Base-by-base conservation (phyloP, 2,888 invertebrate species). In the Euplexia lucipara region DNA sequence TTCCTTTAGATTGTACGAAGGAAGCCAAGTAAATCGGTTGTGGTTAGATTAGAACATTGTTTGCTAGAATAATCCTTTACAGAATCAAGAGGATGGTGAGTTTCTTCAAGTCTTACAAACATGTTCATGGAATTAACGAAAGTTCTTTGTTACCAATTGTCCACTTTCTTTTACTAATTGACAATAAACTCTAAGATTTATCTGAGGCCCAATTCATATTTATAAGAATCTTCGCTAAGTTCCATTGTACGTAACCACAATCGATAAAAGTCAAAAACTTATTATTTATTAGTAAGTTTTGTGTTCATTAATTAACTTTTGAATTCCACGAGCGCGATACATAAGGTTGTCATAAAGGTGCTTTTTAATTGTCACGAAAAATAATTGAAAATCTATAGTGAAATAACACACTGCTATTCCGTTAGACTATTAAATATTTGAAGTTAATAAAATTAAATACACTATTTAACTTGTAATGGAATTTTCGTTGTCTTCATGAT, bases 41-140 rank as follows among this genome's bases (percentile, higher is more conserved):
- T 91, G 90, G 89, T 88, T 89, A 86, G 66, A 69, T 79, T 57
- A 66, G 87, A 88, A 91, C 89, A 87, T 93, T 92, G 26, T 91
- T 91, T 91, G 95, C 83, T 93, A 93, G 95, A 88, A 89, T 87
- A 83, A 86, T 87, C 87, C 86, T 91, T 95, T 95, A 90, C 95
- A 95, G 95, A 94, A 88, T 79, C 92, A 84, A 86, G 83, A 82
- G 95, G 94, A 94, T 91, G 95, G 95, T 95, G 94, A 95, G 95
- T 95, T 85, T 79, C 78, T 86, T 83, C 83, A 80, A 78, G 83
- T 86, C 93, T 91, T 92, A 88, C 94, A 91, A 89, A 90, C 90
- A 90, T 92, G 91, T 94, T 90, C 85, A 87, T 85, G 88, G 89
- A 84, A 86, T 87, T 76, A 80, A 86, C 88, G 90, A 91, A 90